Evolutionary conservation across 2,113 vertebrate genomes (phyloP), one percentile per base, ranked within the genome.

Genomic region (Grantiella picta): DNA sequence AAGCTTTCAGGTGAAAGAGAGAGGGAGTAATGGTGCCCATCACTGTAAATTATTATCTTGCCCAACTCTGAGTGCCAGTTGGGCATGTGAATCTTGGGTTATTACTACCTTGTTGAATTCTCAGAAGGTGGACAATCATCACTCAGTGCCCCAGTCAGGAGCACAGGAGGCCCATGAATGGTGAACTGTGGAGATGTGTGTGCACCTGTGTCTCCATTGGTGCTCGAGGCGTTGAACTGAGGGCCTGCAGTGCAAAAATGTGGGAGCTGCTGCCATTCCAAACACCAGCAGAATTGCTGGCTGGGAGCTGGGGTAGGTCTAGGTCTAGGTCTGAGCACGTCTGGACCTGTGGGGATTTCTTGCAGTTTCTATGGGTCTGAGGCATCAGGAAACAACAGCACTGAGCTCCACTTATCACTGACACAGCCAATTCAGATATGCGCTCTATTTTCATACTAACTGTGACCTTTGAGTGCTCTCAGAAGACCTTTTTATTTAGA

Each of bases 221-320:
- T 1, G 0, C n/a, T 56, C 1, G 1, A 77, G 68, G 59, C 6
- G 15, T 22, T 70, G 72, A 73, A n/a, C 28, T 22, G 40, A 70
- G n/a, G 38, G 12, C 11, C 44, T 60, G 53, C 47, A 63, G 28
- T 47, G 36, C 45, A 12, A 38, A 76, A 88, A 60, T 1, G 0
- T 19, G 38, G 4, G 11, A 66, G 77, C 47, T 86, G 86, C 47
- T 89, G 64, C 6, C 5, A 31, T 59, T 59, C 77, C 53, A 65
- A 76, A 88, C 60, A 44, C 10, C n/a, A 61, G 36, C 33, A 77
- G 40, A 18, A 21, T 1, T 38, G 19, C 82, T 73, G 49, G 35
- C 61, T 59, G 70, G 24, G 68, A 44, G 33, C 71, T 91, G 56
- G 31, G 12, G 3, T 31, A 3, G 27, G 25, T 47, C 50, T 44